phyloP scores from a whole-genome alignment of 2,888 invertebrate species.

The Lathronympha strigana region DNA sequence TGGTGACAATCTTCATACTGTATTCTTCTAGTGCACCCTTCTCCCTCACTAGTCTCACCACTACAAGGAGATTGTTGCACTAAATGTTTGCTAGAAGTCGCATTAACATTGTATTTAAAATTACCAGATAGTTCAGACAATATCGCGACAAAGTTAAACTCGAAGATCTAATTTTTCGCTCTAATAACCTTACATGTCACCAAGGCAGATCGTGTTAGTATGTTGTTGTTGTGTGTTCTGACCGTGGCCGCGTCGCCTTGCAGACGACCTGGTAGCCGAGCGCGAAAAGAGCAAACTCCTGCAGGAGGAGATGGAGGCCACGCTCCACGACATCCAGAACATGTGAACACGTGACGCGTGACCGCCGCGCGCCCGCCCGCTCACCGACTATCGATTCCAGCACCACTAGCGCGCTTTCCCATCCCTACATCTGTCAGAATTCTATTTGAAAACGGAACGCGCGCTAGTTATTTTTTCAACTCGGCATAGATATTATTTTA shows the following conservation, averaged over 20 bases:
- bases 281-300: conserved; percentile 98
- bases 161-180: conserved; percentile 1
- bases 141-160: not conserved
- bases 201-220: conserved; percentile 46
- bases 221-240: conserved; percentile 71
- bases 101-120: not conserved
- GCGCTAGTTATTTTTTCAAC: conserved; percentile 34
- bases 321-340: conserved; percentile 99
- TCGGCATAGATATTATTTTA: conserved; percentile 35
- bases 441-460: conserved; percentile 39
- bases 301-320: conserved; percentile 99
- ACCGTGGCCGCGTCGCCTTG: conserved; percentile 82
- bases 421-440: conserved; percentile 46
- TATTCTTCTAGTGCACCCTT: not conserved
- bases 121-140: not conserved
- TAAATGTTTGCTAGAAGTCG: not conserved
- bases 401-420: conserved; percentile 48
- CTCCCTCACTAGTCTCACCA: not conserved
- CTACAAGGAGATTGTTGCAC: conserved; percentile 3
- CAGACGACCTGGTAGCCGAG: conserved; percentile 98
- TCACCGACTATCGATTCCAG: conserved; percentile 44
- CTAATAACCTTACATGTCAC: conserved; percentile 11
- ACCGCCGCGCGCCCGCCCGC: conserved; percentile 53
- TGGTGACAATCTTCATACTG: not conserved
- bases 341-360: conserved; percentile 88